Base-by-base conservation (phyloP, 1,140 invertebrate species). In the Zophobas atratus region DNA sequence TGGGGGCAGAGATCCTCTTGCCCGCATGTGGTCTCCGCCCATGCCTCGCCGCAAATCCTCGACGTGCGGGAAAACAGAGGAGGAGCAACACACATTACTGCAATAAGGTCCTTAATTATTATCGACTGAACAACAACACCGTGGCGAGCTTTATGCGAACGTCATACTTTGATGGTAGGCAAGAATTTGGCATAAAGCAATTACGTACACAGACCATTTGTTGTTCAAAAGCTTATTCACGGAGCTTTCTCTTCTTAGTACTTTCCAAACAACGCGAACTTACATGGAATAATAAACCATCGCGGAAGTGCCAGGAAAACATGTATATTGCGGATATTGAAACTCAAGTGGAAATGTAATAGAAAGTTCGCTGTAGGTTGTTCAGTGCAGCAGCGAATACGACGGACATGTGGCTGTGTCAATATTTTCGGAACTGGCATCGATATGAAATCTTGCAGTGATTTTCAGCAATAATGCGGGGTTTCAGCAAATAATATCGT, bases 181-280 rank as follows among this genome's bases (percentile, higher is more conserved):
- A 67, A 67, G 60, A 67, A 67, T 67, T 67, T 67, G 60, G 60
- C 60, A 43, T 67, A 67, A 67, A 67, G 60, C 60, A 67, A 67
- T 67, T 67, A 67, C 39, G 38, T 67, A 39, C 60, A 67, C 60
- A 43, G 60, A 67, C 60, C 60, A 67, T 67, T 67, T 67, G 38
- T 39, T 67, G 60, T 39, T 67, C 60, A 67, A 67, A 67, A 67
- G 60, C 60, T n/a, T 67, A 67, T 33, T 43, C 60, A 67, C 33
- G 43, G 38, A 67, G 1, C 38, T 46, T 46, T 67, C 39, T 67
- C 60, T 67, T 20, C 33, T n/a, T 41, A 67, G 60, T 60, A 60
- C 56, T 60, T 36, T 60, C 56, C 36, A 60, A 60, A 60, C 56
- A 60, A 60, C 56, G 56, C 56, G 60, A 43, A 67, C 60, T 67